Base-by-base conservation (phyloP, 30 jellyfish, hydroid and myxozoan species). In the Cassiopea andromeda region DNA sequence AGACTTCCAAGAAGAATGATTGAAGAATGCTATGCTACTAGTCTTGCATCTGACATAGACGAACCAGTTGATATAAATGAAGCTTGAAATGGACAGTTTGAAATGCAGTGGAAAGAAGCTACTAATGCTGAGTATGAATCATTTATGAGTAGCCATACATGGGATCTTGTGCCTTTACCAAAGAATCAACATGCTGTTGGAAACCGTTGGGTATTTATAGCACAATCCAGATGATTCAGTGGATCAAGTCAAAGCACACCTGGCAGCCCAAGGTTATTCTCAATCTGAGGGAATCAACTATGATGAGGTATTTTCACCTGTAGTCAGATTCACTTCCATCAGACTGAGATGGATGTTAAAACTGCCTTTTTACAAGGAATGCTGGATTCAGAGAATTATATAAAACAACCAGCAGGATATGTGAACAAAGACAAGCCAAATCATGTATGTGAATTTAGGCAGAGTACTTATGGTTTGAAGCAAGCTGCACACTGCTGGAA, bases 71-170 rank as follows among this genome's bases (percentile, higher is more conserved):
- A 57, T 60, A 75, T 85, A 1, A 14, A 18, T 47, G 93, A 85
- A 76, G 93, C 93, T 38, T 85, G 87, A 89, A 18, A 12, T 43
- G 73, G 89, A 12, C 66, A 75, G 49, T n/a, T 14, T 77, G 17
- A 64, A 43, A 60, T 14, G 15, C 81, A 73, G 44, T 80, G 92
- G 96, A 80, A 79, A 61, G 96, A 89, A 48, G 96, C 96, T 19
- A 81, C 92, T 14, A 60, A 89, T 44, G 44, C 87, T 0, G 75
- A 66, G 75, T 66, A 66, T 66, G 75, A 66, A 66, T 66, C 75
- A 16, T 4, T 14, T 16, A 15, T 64, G 15, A 48, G 80, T 48
- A 87, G 61, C 72, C 78, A 79, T 27, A 87, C 91, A 6, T 87
- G 90, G 94, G 90, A 77, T 16, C 3, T 66, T 66, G 75, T 66